phyloP scores from a whole-genome alignment of 2,888 invertebrate genomes.

The Eueremaeus valkanovi region DNA sequence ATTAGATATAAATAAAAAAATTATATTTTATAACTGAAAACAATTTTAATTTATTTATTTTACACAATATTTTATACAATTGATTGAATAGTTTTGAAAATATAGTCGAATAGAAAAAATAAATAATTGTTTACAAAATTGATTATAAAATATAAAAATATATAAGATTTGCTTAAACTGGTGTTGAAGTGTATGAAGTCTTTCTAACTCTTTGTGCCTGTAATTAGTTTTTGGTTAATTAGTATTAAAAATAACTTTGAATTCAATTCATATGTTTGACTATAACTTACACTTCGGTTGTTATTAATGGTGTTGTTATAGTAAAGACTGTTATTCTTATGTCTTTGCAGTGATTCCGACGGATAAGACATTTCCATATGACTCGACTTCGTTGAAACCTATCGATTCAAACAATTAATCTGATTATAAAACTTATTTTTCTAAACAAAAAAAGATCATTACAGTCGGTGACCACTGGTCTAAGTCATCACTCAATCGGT shows the following conservation, averaged over 20 bases:
- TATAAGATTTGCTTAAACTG: conserved; percentile 2
- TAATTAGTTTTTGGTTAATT: neutral
- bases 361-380: conserved; percentile 14
- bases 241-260: neutral
- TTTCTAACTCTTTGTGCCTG: neutral
- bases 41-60: no score
- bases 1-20: no score
- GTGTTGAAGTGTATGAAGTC: conserved; percentile 21
- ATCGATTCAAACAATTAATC: neutral
- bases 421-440: neutral
- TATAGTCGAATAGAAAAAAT: no score
- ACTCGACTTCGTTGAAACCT: conserved; percentile 8
- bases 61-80: no score
- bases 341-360: neutral
- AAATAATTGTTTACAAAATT: no score
- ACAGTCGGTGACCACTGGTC: conserved; percentile 9
- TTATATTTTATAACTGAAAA: no score
- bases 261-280: neutral
- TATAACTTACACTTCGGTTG: conserved; percentile 14
- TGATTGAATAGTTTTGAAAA: no score
- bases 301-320: conserved; percentile 5
- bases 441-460: neutral
- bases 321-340: neutral
- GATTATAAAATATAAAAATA: conserved; percentile 19
- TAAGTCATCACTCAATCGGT: neutral